Base-by-base conservation (phyloP, 2,888 invertebrate genomes). In the Nomada ferruginata region DNA sequence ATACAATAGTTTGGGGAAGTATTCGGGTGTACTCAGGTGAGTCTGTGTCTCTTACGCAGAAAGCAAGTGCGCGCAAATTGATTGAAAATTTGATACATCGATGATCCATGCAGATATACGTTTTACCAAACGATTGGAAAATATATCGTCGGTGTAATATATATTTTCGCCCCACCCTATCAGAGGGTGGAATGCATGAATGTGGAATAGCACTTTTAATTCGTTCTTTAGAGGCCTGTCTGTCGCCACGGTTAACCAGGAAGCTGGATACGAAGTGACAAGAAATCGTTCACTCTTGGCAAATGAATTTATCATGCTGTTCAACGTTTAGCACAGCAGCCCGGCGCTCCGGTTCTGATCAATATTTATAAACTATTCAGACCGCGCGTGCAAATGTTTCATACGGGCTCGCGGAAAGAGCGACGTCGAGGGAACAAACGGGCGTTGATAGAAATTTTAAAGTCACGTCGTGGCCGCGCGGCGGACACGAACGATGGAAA, bases 351-450 rank as follows among this genome's bases (percentile, higher is more conserved):
- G 53, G 23, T 57, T 52, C 20, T 59, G 15, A 77, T 80, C 72
- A 47, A 68, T 68, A 77, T 80, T 72, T 72, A 72, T 57, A 55
- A 63, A 77, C 68, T 78, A 80, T 80, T 79, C 70, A 70, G n/a
- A 2, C 29, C 5, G 60, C 70, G 64, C 20, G 59, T 13, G 64
- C 59, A 53, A 77, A 73, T 77, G 50, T 77, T 77, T 77, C 74
- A 47, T 47, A 15, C 23, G 13, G 64, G 18, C 26, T 15, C 71
- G 3, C 57, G 75, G 44, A 47, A 76, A 71, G 57, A 50, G 53
- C 20, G 29, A 15, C 23, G 20, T 18, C 57, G 64, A 65, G 52
- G n/a, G 47, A 47, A 60, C 50, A 26, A 65, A 13, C 47, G 36
- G 59, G 52, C 15, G 74, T 73, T 66, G 53, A 77, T 77, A 74